phyloP scores from a whole-genome alignment of 2,113 vertebrate genomes.

The Thinocorus orbignyianus region DNA sequence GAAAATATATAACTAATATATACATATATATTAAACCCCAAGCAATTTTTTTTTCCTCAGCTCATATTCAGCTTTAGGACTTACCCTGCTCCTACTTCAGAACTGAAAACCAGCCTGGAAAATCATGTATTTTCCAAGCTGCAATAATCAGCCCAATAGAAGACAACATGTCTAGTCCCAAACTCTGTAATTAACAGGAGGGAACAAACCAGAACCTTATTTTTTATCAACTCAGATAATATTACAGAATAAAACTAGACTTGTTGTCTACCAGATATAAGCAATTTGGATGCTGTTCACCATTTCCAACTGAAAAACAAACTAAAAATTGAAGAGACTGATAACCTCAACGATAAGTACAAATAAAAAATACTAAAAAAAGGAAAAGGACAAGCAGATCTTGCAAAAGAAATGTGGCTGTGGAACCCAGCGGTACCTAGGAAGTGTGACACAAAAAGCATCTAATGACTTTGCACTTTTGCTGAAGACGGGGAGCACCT shows the following conservation, averaged over 20 bases:
- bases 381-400: not conserved
- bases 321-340: not conserved
- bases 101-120: not conserved
- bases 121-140: not conserved
- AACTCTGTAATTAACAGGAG: not conserved
- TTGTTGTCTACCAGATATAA: not conserved
- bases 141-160: not conserved
- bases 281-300: not conserved
- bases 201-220: not conserved
- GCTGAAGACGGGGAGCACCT: not conserved
- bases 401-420: not conserved
- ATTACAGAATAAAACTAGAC: not conserved
- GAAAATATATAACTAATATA: not conserved
- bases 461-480: constrained; percentile 58
- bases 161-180: not conserved
- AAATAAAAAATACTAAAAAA: not conserved
- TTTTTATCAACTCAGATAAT: not conserved
- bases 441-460: not conserved
- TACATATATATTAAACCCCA: not conserved
- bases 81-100: not conserved
- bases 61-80: not conserved
- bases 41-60: not conserved
- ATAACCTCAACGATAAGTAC: not conserved
- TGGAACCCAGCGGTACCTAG: not conserved
- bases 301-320: not conserved